Evolutionary conservation across 2,888 invertebrate genomes (phyloP).

Genomic region (Aethes cnicana): DNA sequence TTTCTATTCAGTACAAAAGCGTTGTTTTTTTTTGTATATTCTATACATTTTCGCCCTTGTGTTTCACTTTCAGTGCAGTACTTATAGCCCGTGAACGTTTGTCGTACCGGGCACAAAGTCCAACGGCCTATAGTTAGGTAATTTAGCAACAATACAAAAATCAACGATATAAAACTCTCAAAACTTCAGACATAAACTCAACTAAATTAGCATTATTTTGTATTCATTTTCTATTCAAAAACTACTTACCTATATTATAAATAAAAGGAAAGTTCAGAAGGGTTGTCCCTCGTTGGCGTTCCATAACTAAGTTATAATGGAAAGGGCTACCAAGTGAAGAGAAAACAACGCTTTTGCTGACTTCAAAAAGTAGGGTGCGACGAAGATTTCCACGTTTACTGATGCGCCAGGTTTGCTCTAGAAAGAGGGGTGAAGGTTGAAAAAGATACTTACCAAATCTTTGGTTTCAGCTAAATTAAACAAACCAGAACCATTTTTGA

Average conservation of each 20-base stretch:
- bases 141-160: neutral
- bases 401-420: too few relatives aligned
- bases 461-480: neutral
- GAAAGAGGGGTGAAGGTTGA: neutral
- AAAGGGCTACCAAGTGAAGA: conserved; percentile 11
- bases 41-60: too few relatives aligned
- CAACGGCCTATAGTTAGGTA: neutral
- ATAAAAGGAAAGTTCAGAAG: conserved; percentile 14
- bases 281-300: conserved; percentile 13
- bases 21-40: too few relatives aligned
- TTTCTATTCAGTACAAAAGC: neutral
- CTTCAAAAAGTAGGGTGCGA: conserved; percentile 6
- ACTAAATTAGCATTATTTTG: conserved; percentile 8
- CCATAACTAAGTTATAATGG: conserved; percentile 23
- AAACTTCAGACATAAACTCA: conserved; percentile 1
- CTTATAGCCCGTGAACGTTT: too few relatives aligned
- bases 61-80: too few relatives aligned
- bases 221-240: conserved; percentile 21
- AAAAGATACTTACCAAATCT: neutral
- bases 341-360: conserved; percentile 16
- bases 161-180: neutral
- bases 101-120: too few relatives aligned
- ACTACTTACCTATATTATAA: too few relatives aligned
- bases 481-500: too few relatives aligned
- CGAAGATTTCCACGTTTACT: conserved; percentile 6